Percentiles rank a stretch among this genome's conserved stretches.
These are phyloP conservation scores for Ornithoptera priamus DNA, from an alignment of 2,888 invertebrate species.

Conservation along the genomic window DNA sequence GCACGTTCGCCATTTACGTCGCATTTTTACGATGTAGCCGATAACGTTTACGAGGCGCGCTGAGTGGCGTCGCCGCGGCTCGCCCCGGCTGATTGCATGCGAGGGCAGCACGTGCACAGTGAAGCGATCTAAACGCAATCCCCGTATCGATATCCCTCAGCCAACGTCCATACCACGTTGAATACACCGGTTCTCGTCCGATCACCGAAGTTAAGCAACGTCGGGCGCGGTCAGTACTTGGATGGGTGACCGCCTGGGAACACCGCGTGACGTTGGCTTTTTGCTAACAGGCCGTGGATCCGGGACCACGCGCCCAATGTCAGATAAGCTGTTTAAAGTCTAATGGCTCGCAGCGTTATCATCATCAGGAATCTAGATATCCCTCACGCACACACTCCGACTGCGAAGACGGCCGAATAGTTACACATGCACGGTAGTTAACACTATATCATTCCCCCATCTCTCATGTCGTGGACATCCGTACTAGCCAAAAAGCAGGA, in stretches of 20 bases:
- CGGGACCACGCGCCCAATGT: too few species aligned
- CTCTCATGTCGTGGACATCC: too few species aligned
- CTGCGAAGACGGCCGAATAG: too few species aligned
- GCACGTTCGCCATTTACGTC: conserved; percentile 68
- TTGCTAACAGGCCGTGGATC: conserved; percentile 16
- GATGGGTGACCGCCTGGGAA: conserved; percentile 47
- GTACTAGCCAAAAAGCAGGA: too few species aligned
- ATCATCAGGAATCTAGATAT: too few species aligned
- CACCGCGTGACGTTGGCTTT: conserved; percentile 46
- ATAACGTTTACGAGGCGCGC: conserved; percentile 77
- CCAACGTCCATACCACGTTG: conserved; percentile 41
- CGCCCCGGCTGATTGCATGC: conserved; percentile 74
- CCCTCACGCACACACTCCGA: too few species aligned
- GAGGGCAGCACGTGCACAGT: conserved; percentile 37
- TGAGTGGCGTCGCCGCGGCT: conserved; percentile 77
- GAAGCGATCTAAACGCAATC: conserved; percentile 10
- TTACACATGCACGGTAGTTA: too few species aligned
- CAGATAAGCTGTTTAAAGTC: too few species aligned
- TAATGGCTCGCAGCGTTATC: too few species aligned
- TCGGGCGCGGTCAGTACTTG: conserved; percentile 32
- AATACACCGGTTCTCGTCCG: conserved; percentile 45
- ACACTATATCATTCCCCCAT: too few species aligned
- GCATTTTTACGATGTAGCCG: conserved; percentile 76
- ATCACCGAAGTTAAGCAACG: conserved; percentile 37
- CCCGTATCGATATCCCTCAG: conserved; percentile 15